phyloP scores from a whole-genome alignment of 2,888 invertebrate genomes.

The Eumerus sabulonum region DNA sequence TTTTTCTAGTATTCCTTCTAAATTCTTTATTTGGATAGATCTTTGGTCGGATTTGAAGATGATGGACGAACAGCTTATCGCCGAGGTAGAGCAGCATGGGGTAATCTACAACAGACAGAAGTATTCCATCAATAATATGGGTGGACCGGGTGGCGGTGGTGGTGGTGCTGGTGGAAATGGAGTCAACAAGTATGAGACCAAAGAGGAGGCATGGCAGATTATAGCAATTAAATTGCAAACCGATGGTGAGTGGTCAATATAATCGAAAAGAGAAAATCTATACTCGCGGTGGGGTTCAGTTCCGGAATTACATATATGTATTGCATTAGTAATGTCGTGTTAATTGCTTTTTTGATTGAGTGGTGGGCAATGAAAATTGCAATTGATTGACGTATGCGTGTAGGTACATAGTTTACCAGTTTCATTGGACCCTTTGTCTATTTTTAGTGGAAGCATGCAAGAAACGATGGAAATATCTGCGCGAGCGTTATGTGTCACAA shows the following conservation, averaged over 20 bases:
- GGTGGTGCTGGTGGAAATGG: conserved; percentile 56
- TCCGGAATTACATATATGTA: too few relatives aligned
- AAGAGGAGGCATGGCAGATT: conserved; percentile 78
- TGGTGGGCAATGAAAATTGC: too few relatives aligned
- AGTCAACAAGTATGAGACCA: conserved; percentile 77
- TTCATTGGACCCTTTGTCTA: too few relatives aligned
- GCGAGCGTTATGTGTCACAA: conserved; percentile 78
- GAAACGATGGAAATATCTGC: conserved; percentile 78
- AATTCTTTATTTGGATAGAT: neutral
- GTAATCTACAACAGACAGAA: conserved; percentile 79
- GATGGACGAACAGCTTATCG: conserved; percentile 79
- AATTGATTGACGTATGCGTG: too few relatives aligned
- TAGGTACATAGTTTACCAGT: too few relatives aligned
- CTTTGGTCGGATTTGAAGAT: conserved; percentile 70
- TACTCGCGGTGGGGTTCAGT: too few relatives aligned
- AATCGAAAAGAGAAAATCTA: too few relatives aligned
- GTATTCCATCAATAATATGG: conserved; percentile 76
- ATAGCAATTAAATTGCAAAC: conserved; percentile 77
- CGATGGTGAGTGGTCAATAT: conserved; percentile 74
- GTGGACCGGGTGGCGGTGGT: conserved; percentile 58
- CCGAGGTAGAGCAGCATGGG: conserved; percentile 78
- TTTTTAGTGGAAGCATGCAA: conserved; percentile 78
- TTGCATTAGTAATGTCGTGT: too few relatives aligned
- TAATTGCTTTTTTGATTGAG: too few relatives aligned
- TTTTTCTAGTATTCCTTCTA: neutral